These are phyloP conservation scores for Halocynthia aurantium DNA, from an alignment of 23 tunicate genomes.

Conservation along the genomic window DNA sequence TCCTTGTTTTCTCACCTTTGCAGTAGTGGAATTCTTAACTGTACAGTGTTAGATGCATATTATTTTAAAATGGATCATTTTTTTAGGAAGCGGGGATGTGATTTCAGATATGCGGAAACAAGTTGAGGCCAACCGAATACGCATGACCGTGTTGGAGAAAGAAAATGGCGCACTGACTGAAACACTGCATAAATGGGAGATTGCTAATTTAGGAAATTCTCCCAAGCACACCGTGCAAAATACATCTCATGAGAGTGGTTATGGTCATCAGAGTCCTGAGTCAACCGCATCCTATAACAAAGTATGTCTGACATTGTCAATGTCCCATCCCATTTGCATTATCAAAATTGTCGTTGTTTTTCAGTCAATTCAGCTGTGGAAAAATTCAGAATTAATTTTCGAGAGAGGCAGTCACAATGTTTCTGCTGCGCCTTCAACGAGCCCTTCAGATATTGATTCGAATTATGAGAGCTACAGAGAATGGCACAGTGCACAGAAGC, in stretches of 20 bases:
- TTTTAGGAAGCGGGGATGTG: constrained; percentile 68
- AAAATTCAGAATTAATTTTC: neutral
- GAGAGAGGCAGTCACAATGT: no score
- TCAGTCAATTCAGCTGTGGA: constrained; percentile 51
- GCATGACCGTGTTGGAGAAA: constrained; percentile 45
- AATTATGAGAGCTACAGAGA: no score
- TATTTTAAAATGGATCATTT: no score
- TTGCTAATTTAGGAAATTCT: no score
- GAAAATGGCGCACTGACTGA: constrained; percentile 39
- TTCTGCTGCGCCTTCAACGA: no score
- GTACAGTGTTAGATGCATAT: neutral
- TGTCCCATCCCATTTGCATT: neutral
- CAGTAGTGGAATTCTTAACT: neutral
- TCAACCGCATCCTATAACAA: neutral
- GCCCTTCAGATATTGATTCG: no score
- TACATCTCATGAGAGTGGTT: neutral
- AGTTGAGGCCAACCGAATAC: constrained; percentile 58
- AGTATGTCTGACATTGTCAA: neutral
- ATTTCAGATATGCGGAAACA: constrained; percentile 66
- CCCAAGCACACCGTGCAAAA: no score
- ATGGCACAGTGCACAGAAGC: no score
- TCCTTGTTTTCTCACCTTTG: no score
- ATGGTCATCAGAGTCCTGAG: constrained; percentile 1
- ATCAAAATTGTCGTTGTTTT: neutral
- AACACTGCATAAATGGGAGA: constrained; percentile 25